Base-by-base conservation (phyloP, 2,797 vertebrate species). In the Acanthis flammea region DNA sequence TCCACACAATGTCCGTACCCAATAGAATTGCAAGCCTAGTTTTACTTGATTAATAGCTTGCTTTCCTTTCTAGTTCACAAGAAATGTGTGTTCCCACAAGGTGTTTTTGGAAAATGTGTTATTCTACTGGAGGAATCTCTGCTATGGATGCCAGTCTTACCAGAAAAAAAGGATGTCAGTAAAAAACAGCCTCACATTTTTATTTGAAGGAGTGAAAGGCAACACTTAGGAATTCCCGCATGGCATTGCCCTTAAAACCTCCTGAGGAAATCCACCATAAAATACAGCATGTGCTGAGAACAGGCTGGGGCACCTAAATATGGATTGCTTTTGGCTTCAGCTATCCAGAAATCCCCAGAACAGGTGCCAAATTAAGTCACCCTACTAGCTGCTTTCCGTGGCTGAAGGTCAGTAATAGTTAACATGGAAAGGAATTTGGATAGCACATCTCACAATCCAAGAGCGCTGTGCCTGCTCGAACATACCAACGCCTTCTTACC, bases 361-460 rank as follows among this genome's bases (percentile, higher is more conserved):
- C 94, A 96, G 97, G 92, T 97, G 97, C 94, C 97, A 97, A 90
- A 94, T 92, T 84, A 96, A 95, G 93, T 97, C 95, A 96, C 87
- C 63, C 87, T 94, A 41, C 35, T 95, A 93, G 95, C 78, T 97
- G 94, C 93, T 96, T 97, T 95, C 92, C 86, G 30, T 88, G 88
- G 86, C 88, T 95, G 92, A 95, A 95, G 95, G 96, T 97, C 96
- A 97, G 91, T 75, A 90, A 75, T 28, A 74, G 95, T 97, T 96
- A 93, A 95, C 76, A 72, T 6, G 18, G 57, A 81, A 48, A 92
- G 84, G 88, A 78, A 92, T 92, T 82, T 79, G 80, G 55, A 86
- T 63, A 84, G 21, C 67, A 84, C n/a, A 61, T 92, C 85, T 94
- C 2, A 2, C 41, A 88, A 16, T 47, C 74, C n/a, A 37, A 63